Percentiles rank a stretch among this genome's conserved stretches.
phyloP scores from a whole-genome alignment of 1,140 invertebrate species.

The Drosophila varians region DNA sequence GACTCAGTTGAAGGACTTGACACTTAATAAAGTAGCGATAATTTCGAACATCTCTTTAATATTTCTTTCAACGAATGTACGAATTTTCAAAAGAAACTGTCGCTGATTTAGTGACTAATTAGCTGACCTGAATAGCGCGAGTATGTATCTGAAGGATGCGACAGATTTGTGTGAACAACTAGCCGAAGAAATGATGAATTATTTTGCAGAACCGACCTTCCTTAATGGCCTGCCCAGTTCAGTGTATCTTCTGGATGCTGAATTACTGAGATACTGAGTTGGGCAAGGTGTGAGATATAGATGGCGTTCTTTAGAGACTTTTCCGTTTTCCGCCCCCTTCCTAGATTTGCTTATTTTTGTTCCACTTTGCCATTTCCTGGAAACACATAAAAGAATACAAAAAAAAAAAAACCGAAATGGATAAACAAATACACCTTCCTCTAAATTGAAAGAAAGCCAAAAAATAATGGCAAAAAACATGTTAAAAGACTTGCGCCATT shows the following conservation, averaged over 20 bases:
- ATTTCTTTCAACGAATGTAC: background rate
- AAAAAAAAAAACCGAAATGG: constrained; percentile 21
- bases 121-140: constrained; percentile 24
- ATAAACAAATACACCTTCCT: constrained; percentile 37
- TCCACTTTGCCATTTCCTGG: constrained; percentile 67
- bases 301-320: constrained; percentile 30
- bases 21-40: constrained; percentile 34
- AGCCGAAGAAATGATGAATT: constrained; percentile 24
- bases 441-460: constrained; percentile 30
- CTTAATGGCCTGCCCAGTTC: constrained; percentile 3
- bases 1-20: constrained; percentile 35
- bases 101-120: constrained; percentile 37
- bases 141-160: constrained; percentile 26
- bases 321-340: background rate
- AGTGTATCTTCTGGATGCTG: constrained; percentile 39
- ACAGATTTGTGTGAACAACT: constrained; percentile 11
- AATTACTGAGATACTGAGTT: constrained; percentile 21
- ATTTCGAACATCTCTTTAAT: constrained; percentile 27
- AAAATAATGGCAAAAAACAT: constrained; percentile 12
- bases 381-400: constrained; percentile 47
- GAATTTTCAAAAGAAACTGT: constrained; percentile 24
- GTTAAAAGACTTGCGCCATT: constrained; percentile 38
- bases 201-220: constrained; percentile 43
- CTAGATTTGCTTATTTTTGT: constrained; percentile 15
- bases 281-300: constrained; percentile 41